Percentiles rank a stretch among this genome's conserved stretches.
Conservation (phyloP, 2,888 invertebrate genomes). For the Abrostola triplasia region DNA sequence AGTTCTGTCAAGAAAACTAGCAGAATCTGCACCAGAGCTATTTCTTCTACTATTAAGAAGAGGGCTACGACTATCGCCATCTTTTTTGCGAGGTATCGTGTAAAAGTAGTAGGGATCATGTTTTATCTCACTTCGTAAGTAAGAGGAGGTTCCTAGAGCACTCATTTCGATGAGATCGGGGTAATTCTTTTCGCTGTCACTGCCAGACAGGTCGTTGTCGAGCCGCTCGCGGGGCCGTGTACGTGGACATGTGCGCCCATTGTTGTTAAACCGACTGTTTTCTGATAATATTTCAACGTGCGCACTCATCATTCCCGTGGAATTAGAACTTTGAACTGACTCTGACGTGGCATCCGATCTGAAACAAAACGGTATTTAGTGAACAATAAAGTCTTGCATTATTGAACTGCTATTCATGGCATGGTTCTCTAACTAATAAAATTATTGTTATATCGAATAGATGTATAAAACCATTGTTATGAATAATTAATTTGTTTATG, state of each 20-base stretch:
- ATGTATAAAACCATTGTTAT: too few species aligned
- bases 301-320: conserved; percentile 78
- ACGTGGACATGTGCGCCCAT: conserved; percentile 76
- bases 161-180: conserved; percentile 88
- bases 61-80: conserved; percentile 92
- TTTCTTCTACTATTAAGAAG: conserved; percentile 92
- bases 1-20: conserved; percentile 77
- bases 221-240: conserved; percentile 77
- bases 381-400: too few species aligned
- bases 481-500: too few species aligned
- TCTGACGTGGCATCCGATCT: conserved; percentile 84
- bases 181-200: conserved; percentile 87
- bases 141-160: conserved; percentile 78
- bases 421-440: too few species aligned
- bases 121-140: conserved; percentile 78
- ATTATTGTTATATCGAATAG: too few species aligned
- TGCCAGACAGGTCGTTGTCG: conserved; percentile 85
- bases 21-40: conserved; percentile 91
- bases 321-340: conserved; percentile 88
- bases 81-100: conserved; percentile 90
- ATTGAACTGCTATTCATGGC: too few species aligned
- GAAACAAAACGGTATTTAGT: conserved; percentile 59
- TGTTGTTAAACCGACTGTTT: conserved; percentile 81
- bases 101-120: conserved; percentile 88
- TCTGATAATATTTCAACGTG: conserved; percentile 78